Conservation (phyloP, 2,888 invertebrate species). For the Hirtodrosophila histrioides region DNA sequence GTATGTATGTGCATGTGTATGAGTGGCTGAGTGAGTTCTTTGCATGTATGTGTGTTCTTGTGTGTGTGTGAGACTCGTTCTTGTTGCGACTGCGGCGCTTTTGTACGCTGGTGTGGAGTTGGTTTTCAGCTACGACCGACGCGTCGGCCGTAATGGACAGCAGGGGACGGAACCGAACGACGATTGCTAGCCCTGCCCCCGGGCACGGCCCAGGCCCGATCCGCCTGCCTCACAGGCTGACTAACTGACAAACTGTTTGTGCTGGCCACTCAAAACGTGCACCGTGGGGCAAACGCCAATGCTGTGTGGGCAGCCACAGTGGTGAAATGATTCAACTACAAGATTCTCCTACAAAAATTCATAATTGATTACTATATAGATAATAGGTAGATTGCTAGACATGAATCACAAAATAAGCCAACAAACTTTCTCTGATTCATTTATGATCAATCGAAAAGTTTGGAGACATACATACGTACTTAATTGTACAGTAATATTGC, state of each 20-base stretch:
- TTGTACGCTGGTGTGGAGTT: constrained; percentile 65
- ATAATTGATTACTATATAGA: no score
- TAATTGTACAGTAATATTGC: no score
- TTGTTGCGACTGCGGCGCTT: constrained; percentile 61
- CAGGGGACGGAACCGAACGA: constrained; percentile 57
- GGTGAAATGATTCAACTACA: no score
- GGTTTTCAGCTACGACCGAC: constrained; percentile 57
- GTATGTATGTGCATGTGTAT: constrained; percentile 16
- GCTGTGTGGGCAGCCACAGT: no score
- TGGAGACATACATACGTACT: no score
- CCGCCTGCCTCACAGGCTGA: constrained; percentile 55
- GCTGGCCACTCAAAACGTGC: constrained; percentile 44
- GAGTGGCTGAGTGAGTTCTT: constrained; percentile 10
- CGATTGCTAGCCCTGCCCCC: constrained; percentile 21
- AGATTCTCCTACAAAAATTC: no score
- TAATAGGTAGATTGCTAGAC: no score
- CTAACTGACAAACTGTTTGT: constrained; percentile 71
- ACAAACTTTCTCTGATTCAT: no score
- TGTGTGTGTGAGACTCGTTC: constrained; percentile 44
- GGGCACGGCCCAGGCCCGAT: constrained; percentile 37
- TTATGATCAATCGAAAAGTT: no score
- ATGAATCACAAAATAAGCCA: no score
- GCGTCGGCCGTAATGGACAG: constrained; percentile 63
- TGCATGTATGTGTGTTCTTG: constrained; percentile 17
- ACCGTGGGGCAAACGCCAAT: constrained; percentile 34